Percentiles rank a stretch among this genome's conserved stretches.
Evolutionary conservation across 2,888 invertebrate genomes (phyloP).

Genomic region (Colletes collaris): DNA sequence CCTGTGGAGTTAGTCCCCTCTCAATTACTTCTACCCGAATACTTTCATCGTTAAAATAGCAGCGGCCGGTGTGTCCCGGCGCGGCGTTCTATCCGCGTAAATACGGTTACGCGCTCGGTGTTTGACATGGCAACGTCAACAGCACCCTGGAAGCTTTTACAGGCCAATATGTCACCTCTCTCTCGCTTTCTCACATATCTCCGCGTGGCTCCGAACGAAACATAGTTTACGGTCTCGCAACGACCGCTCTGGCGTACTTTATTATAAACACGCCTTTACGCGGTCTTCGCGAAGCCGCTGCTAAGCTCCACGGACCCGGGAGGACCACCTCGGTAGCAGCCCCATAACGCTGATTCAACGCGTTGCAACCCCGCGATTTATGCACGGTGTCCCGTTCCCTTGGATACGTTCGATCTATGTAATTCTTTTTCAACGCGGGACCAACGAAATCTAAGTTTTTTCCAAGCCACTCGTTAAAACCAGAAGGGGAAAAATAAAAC

Average conservation of each 20-base stretch:
- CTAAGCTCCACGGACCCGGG: slow-evolving; percentile 3
- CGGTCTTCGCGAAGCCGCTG: slow-evolving; percentile 29
- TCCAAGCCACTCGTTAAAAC: no score
- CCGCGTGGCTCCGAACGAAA: slow-evolving; percentile 19
- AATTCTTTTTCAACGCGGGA: background rate
- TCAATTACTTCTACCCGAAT: slow-evolving; percentile 14
- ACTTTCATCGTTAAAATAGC: slow-evolving; percentile 34
- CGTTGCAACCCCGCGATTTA: slow-evolving; percentile 21
- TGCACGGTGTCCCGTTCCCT: slow-evolving; percentile 28
- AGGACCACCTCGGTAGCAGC: slow-evolving; percentile 58
- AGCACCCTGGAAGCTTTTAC: slow-evolving; percentile 46
- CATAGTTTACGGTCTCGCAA: slow-evolving; percentile 46
- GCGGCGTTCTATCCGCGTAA: slow-evolving; percentile 32
- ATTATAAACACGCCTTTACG: slow-evolving; percentile 58
- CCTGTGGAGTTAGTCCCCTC: background rate
- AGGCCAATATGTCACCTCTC: slow-evolving; percentile 55
- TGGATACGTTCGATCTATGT: background rate
- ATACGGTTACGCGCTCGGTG: slow-evolving; percentile 49
- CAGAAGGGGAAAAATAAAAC: no score
- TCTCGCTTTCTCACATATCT: slow-evolving; percentile 45
- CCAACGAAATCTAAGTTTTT: no score
- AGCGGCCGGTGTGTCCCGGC: slow-evolving; percentile 10
- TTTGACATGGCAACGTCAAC: slow-evolving; percentile 65
- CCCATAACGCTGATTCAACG: slow-evolving; percentile 26
- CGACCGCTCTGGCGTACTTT: slow-evolving; percentile 41